Base-by-base conservation (phyloP, 2,113 vertebrate species). In the Pterophyllum scalare region DNA sequence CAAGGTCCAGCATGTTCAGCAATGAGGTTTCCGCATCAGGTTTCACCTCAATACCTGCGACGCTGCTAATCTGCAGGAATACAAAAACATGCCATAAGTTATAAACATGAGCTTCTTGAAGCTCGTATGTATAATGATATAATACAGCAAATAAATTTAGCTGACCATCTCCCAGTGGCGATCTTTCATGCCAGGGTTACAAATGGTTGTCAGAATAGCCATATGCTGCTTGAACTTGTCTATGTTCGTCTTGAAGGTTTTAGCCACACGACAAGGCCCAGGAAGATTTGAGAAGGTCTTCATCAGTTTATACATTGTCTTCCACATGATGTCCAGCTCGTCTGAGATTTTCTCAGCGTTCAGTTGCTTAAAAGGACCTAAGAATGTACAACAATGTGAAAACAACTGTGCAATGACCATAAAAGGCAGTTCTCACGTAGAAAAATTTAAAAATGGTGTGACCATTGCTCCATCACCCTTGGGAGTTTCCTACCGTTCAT, bases 131-230 rank as follows among this genome's bases (percentile, higher is more conserved):
- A 3, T 38, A 38, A 62, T 61, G 20, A 77, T 70, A 15, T 64
- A 24, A 58, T 61, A 2, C 59, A 59, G 54, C 13, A 60, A 38
- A 58, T 26, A 35, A 54, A 83, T 59, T 38, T 26, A 65, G 62
- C 35, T 49, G 13, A 98, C 98, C 97, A 95, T 93, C 4, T 97
- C 84, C 98, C 98, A 99, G 80, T 99, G 98, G 1, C 96, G 94
- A 0, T 95, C 95, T 90, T 97, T 98, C 86, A 99, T 96, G 13
- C 97, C 98, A 0, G 87, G 97, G 89, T 98, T 98, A 90, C 98
- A 98, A 90, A 94, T 96, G 85, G 97, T 88, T 9, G 38, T 92
- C 76, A 99, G 94, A 79, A 99, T 72, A 7, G 97, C 97, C 7
- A 98, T 81, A 80, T 98, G 92, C 74, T 95, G 94, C 87, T 97